Percentiles rank a stretch among this genome's conserved stretches.
These are phyloP conservation scores for Drosophila erecta DNA, from an alignment of 1,140 invertebrate genomes.

Conservation along the genomic window DNA sequence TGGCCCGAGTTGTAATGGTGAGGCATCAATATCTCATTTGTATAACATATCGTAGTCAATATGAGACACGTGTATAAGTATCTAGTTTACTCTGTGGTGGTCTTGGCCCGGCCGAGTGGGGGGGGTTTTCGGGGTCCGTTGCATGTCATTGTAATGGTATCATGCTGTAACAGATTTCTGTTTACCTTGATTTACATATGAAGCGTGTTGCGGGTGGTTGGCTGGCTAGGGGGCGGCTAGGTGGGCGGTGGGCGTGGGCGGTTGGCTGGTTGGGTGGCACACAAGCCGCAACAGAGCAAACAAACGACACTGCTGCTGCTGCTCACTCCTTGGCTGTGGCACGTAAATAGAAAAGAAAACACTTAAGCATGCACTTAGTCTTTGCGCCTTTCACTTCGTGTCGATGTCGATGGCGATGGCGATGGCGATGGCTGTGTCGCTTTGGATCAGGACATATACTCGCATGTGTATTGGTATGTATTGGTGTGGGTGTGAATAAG, in stretches of 20 bases:
- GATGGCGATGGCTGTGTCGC: slow-evolving; percentile 57
- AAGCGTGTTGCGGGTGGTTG: slow-evolving; percentile 4
- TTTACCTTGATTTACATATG: slow-evolving; percentile 81
- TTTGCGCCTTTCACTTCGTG: slow-evolving; percentile 72
- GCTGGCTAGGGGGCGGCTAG: not conserved
- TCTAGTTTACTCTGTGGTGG: slow-evolving; percentile 52
- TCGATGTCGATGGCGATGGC: slow-evolving; percentile 66
- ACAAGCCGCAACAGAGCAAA: slow-evolving; percentile 61
- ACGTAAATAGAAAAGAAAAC: slow-evolving; percentile 66
- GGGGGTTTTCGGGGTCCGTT: slow-evolving; percentile 29
- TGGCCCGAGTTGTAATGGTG: slow-evolving; percentile 34
- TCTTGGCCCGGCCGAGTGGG: not conserved
- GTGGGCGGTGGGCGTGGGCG: not conserved
- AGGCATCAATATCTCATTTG: slow-evolving; percentile 81
- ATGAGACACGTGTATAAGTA: slow-evolving; percentile 76
- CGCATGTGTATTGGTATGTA: slow-evolving; percentile 19
- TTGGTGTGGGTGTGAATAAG: slow-evolving; percentile 24
- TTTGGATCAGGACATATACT: slow-evolving; percentile 24
- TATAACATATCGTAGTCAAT: slow-evolving; percentile 79
- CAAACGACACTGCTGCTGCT: slow-evolving; percentile 55
- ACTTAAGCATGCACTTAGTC: slow-evolving; percentile 81
- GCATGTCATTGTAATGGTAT: slow-evolving; percentile 79
- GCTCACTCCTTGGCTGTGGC: slow-evolving; percentile 54
- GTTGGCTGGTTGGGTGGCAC: not conserved
- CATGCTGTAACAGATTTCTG: slow-evolving; percentile 77